Conservation (phyloP, 2,797 vertebrate species). For the Epinephelus malabaricus region DNA sequence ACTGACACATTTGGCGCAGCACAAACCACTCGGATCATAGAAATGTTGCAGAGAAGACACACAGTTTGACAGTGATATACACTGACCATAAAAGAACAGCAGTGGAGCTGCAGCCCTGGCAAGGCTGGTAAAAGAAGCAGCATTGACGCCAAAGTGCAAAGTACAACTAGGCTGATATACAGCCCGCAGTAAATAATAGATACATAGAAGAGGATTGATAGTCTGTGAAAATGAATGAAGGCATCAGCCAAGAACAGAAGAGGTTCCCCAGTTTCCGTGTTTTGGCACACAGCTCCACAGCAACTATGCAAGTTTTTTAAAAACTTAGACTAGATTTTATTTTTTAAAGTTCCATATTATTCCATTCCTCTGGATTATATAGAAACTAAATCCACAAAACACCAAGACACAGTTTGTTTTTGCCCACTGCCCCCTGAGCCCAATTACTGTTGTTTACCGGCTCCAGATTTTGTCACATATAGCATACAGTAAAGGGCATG, state of each 20-base stretch:
- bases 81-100: neutral
- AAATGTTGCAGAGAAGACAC: constrained; percentile 13
- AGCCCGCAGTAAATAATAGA: constrained; percentile 49
- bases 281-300: neutral
- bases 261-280: neutral
- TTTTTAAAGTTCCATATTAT: neutral
- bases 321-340: neutral
- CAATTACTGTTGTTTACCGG: constrained; percentile 81
- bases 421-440: constrained; percentile 69
- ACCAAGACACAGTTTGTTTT: constrained; percentile 51
- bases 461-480: constrained; percentile 62
- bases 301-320: neutral
- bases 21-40: constrained; percentile 10
- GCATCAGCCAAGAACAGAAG: constrained; percentile 13
- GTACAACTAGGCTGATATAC: constrained; percentile 38
- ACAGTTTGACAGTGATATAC: constrained; percentile 20
- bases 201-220: constrained; percentile 35
- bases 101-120: constrained; percentile 9
- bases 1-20: neutral
- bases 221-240: constrained; percentile 15
- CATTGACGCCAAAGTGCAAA: constrained; percentile 23
- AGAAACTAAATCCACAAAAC: constrained; percentile 21
- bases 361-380: constrained; percentile 28
- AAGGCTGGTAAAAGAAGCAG: constrained; percentile 10
- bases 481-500: constrained; percentile 52